phyloP scores from a whole-genome alignment of 1,140 invertebrate genomes.

The Wasmannia auropunctata region DNA sequence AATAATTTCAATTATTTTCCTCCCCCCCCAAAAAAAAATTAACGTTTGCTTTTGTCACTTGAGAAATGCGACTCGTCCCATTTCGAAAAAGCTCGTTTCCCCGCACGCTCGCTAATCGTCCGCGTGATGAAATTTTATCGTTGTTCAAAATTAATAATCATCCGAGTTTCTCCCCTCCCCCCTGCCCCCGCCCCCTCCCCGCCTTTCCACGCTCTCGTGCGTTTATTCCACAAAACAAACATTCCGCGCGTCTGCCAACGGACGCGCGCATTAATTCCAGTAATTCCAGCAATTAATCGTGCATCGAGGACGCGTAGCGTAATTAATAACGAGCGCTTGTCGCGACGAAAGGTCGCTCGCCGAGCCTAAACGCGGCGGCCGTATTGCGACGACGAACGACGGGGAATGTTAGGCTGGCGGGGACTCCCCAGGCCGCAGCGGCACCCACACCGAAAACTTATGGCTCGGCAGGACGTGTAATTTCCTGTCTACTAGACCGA shows the following conservation, averaged over 20 bases:
- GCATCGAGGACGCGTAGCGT: conserved; percentile 71
- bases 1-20: conserved; percentile 3
- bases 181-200: not conserved
- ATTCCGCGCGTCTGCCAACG: conserved; percentile 51
- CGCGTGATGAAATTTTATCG: conserved; percentile 45
- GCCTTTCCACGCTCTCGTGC: not conserved
- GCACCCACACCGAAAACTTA: conserved; percentile 64
- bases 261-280: conserved; percentile 55
- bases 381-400: not conserved
- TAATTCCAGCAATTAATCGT: conserved; percentile 71
- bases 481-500: conserved; percentile 78
- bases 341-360: conserved; percentile 64
- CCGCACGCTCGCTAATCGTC: not conserved
- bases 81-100: not conserved
- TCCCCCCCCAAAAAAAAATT: conserved; percentile 9
- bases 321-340: conserved; percentile 69
- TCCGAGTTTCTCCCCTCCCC: not conserved
- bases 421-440: conserved; percentile 44
- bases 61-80: not conserved
- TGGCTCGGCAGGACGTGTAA: conserved; percentile 78
- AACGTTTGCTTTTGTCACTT: not conserved
- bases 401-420: conserved; percentile 20
- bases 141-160: conserved; percentile 56
- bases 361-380: conserved; percentile 56
- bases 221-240: conserved; percentile 55